Evolutionary conservation across 2,113 vertebrate species (phyloP).

Genomic region (Barnardius zonarius): DNA sequence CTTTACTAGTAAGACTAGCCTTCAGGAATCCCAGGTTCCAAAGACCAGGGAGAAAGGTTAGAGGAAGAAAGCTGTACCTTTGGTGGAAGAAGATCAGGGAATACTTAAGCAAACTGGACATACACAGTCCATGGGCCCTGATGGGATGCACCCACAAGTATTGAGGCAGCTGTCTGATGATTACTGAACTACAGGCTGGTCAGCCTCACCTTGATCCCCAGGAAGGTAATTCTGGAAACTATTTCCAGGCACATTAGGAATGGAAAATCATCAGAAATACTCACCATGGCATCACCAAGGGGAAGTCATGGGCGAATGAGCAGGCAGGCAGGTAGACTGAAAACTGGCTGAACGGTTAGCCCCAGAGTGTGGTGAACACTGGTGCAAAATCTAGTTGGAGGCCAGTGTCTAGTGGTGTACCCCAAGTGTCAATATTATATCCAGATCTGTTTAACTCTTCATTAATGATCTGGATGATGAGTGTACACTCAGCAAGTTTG

Average conservation of each 20-base stretch:
- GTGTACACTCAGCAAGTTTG: neutral
- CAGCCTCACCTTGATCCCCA: neutral
- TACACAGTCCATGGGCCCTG: neutral
- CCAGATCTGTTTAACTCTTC: neutral
- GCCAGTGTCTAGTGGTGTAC: neutral
- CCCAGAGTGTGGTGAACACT: neutral
- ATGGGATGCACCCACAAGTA: neutral
- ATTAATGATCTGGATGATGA: neutral
- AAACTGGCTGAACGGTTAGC: neutral
- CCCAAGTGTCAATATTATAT: neutral
- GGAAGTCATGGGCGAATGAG: neutral
- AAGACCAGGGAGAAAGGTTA: neutral
- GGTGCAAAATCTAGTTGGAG: neutral
- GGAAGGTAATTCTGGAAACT: neutral
- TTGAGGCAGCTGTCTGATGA: neutral
- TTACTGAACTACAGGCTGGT: neutral
- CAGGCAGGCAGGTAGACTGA: neutral
- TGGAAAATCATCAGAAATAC: neutral
- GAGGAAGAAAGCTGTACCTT: neutral
- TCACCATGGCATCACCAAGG: neutral
- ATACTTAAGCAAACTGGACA: neutral
- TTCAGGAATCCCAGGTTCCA: neutral
- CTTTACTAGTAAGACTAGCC: neutral
- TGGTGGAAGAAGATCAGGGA: neutral
- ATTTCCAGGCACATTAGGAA: neutral